These are phyloP conservation scores for Drosophila neonasuta DNA, from an alignment of 2,888 invertebrate genomes.

Conservation along the genomic window DNA sequence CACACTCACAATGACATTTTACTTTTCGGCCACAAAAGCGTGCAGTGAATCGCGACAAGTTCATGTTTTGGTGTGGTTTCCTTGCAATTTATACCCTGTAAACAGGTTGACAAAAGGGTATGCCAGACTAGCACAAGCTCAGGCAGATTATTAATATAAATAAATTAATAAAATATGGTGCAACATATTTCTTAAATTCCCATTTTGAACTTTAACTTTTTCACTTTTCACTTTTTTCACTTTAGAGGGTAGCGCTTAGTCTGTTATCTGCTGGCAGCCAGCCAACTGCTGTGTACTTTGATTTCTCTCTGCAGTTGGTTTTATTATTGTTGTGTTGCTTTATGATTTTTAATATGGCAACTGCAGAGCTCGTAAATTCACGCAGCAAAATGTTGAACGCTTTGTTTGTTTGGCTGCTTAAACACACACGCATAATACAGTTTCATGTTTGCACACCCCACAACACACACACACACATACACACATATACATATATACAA, in stretches of 20 bases:
- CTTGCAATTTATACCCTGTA: constrained; percentile 26
- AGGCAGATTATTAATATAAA: neutral
- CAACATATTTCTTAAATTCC: too few relatives aligned
- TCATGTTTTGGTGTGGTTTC: constrained; percentile 39
- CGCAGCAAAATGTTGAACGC: constrained; percentile 45
- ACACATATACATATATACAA: constrained; percentile 4
- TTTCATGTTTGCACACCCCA: constrained; percentile 38
- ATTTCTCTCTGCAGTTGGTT: constrained; percentile 14
- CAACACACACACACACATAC: constrained; percentile 14
- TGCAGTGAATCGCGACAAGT: constrained; percentile 43
- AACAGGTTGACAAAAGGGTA: neutral
- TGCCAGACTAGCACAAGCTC: neutral
- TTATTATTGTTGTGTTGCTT: constrained; percentile 50
- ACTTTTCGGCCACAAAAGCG: constrained; percentile 44
- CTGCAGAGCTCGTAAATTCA: constrained; percentile 66
- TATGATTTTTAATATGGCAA: constrained; percentile 74
- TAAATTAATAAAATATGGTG: neutral
- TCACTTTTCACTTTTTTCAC: neutral
- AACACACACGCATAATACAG: constrained; percentile 43
- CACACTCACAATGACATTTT: constrained; percentile 13
- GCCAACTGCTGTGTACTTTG: constrained; percentile 8
- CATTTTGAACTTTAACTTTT: neutral
- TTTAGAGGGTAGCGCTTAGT: constrained; percentile 5
- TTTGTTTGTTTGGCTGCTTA: constrained; percentile 51
- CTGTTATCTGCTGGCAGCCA: neutral